Base-by-base conservation (phyloP, 2,888 invertebrate genomes). In the Merodon equestris region DNA sequence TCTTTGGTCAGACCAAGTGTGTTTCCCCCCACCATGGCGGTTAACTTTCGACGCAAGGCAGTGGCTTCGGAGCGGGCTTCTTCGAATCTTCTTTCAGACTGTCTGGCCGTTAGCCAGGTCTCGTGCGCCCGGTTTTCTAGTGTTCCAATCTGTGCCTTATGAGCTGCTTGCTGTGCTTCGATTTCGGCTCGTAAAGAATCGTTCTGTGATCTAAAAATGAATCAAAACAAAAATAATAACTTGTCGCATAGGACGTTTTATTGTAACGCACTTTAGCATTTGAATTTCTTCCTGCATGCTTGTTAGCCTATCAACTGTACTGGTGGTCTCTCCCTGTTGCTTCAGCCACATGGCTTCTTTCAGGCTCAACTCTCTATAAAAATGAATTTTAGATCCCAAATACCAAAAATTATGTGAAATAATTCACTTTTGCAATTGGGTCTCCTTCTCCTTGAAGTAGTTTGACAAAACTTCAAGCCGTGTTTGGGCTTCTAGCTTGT, bases 371-470 rank as follows among this genome's bases (percentile, higher is more conserved):
- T 96, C 96, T 86, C 96, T 96, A 86, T 45, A 90, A 27, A 2
- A 7, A 27, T 27, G 27, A 2, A 27, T 4, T 27, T n/a, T n/a
- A n/a, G n/a, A n/a, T n/a, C n/a, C n/a, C n/a, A n/a, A n/a, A n/a
- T n/a, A n/a, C n/a, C n/a, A n/a, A n/a, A n/a, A 27, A 7, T 27
- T 27, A 2, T 27, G 2, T 27, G 27, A 7, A 27, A 4, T 4
- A 7, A 27, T 27, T 27, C 91, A 96, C 95, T 96, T 96, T 89
- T 96, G 93, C 53, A 97, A 90, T 88, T 96, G 94, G 12, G 93
- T 91, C 88, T 97, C 97, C 84, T 95, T 94, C 82, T 97, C 96
- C 85, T 96, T 95, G 90, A 97, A 97, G 88, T 97, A 97, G 85
- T 93, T 94, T 0, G 95, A 94, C 44, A 97, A 90, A 0, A 97